Conservation (phyloP, 2,888 invertebrate species). For the Ophion ellenae region DNA sequence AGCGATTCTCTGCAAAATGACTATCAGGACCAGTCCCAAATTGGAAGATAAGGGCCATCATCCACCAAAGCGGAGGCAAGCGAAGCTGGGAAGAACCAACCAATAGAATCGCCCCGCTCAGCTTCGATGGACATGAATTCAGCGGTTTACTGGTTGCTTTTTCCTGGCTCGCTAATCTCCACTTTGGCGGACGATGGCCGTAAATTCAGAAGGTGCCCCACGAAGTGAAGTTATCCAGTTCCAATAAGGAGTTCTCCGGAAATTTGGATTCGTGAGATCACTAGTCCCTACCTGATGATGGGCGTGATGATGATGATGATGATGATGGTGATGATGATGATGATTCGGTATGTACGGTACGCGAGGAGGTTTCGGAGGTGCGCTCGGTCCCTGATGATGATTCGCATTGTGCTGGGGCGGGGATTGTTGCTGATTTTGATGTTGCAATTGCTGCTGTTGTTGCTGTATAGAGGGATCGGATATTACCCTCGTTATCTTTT, state of each 20-base stretch:
- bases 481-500: conserved; percentile 86
- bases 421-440: conserved; percentile 64
- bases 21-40: neutral
- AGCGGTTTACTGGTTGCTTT: no score
- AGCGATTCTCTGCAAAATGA: neutral
- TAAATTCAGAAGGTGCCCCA: no score
- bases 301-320: conserved; percentile 74
- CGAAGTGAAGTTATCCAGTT: no score
- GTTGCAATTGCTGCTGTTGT: conserved; percentile 71
- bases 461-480: conserved; percentile 85
- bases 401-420: conserved; percentile 72
- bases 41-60: no score
- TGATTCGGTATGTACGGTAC: conserved; percentile 84
- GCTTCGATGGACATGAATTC: no score
- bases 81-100: no score
- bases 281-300: conserved; percentile 62
- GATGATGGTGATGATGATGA: conserved; percentile 73
- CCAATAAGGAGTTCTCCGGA: no score
- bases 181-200: no score
- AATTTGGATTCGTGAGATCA: no score
- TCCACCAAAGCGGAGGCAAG: no score
- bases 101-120: no score
- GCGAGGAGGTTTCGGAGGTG: conserved; percentile 88
- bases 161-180: no score
- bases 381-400: conserved; percentile 79